Conservation (phyloP, 1,140 invertebrate genomes). For the Mactra quadrangularis region DNA sequence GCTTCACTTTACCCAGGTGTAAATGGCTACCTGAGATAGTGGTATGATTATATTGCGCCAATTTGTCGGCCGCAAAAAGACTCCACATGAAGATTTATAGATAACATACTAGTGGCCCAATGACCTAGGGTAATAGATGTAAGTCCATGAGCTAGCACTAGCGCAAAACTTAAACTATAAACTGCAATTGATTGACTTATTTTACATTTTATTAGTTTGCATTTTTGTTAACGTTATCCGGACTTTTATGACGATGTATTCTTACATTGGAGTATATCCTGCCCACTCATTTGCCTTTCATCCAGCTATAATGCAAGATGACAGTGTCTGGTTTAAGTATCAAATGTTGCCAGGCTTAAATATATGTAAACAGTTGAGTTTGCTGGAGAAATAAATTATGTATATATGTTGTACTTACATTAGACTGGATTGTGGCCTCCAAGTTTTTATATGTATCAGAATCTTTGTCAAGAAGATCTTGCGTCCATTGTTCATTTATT, state of each 20-base stretch:
- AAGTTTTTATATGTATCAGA: neutral
- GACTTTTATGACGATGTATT: neutral
- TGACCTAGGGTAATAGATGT: too few relatives aligned
- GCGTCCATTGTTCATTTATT: neutral
- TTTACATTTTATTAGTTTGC: too few relatives aligned
- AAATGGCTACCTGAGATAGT: too few relatives aligned
- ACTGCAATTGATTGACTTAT: too few relatives aligned
- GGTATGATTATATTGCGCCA: too few relatives aligned
- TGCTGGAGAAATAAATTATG: neutral
- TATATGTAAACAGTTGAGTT: neutral
- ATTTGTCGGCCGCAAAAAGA: too few relatives aligned
- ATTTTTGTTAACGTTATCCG: neutral
- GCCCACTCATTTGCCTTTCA: neutral
- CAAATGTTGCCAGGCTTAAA: neutral
- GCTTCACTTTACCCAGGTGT: too few relatives aligned
- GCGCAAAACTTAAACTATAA: too few relatives aligned
- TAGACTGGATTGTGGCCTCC: neutral
- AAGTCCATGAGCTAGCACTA: too few relatives aligned
- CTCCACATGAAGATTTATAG: too few relatives aligned
- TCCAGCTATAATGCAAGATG: neutral
- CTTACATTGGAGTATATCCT: neutral
- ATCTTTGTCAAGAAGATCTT: neutral
- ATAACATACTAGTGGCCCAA: too few relatives aligned
- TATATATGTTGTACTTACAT: conserved; percentile 3
- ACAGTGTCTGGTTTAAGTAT: neutral